Evolutionary conservation across 1,140 invertebrate genomes (phyloP).

Genomic region (Achroia grisella): DNA sequence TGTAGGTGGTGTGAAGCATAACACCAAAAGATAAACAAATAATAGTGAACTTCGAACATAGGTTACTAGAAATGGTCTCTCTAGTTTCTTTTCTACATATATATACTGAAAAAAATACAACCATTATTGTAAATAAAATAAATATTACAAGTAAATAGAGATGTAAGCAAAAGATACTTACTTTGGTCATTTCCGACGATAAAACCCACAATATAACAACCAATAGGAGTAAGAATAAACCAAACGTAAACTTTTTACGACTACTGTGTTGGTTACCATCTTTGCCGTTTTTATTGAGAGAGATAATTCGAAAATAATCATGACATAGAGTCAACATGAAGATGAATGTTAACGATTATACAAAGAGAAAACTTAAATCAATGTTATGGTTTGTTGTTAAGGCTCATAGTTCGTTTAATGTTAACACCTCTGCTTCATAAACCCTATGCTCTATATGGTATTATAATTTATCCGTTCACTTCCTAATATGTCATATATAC

Average conservation of each 20-base stretch:
- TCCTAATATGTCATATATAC: no score
- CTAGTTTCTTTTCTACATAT: constrained; percentile 54
- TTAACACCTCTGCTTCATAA: no score
- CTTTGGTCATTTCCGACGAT: constrained; percentile 63
- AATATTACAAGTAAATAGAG: constrained; percentile 3
- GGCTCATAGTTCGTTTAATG: constrained; percentile 12
- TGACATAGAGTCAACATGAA: constrained; percentile 69
- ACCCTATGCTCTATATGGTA: no score
- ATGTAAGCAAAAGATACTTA: constrained; percentile 13
- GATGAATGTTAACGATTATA: constrained; percentile 24
- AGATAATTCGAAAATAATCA: constrained; percentile 58
- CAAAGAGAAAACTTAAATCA: background rate
- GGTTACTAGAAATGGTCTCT: constrained; percentile 57
- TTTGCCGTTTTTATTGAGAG: constrained; percentile 54
- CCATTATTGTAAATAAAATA: constrained; percentile 2
- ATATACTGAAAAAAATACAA: constrained; percentile 49
- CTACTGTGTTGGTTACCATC: constrained; percentile 46
- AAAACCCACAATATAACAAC: constrained; percentile 62
- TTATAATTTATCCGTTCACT: no score
- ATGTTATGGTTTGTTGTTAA: constrained; percentile 11
- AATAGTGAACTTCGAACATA: constrained; percentile 62
- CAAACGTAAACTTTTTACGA: constrained; percentile 57
- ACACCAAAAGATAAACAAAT: constrained; percentile 57
- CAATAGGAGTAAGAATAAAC: constrained; percentile 56
- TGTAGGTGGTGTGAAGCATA: constrained; percentile 60